Conservation (phyloP, 2,888 invertebrate genomes). For the Tipula confusa region DNA sequence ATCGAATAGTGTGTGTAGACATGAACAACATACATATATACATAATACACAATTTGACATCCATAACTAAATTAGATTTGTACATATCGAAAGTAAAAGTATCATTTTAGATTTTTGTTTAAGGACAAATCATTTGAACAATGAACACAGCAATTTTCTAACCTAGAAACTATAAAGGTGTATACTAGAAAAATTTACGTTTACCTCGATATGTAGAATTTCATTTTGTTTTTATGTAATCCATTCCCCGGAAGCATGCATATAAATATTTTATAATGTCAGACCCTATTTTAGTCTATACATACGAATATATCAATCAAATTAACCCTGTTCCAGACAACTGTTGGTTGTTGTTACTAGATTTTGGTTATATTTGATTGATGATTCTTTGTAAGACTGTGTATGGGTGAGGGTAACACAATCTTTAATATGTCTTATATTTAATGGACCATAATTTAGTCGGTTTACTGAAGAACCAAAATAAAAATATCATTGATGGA, state of each 20-base stretch:
- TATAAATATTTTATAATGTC: neutral
- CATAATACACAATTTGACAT: neutral
- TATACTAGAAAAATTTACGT: neutral
- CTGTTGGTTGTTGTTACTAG: neutral
- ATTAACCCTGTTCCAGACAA: neutral
- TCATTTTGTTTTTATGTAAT: no score
- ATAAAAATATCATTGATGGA: neutral
- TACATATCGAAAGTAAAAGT: neutral
- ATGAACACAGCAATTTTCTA: constrained; percentile 3
- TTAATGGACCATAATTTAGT: neutral
- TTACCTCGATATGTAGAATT: neutral
- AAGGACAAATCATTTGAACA: constrained; percentile 16
- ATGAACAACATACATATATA: neutral
- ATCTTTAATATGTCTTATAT: neutral
- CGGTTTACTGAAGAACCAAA: neutral
- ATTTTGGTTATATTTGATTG: neutral
- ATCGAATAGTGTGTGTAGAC: neutral
- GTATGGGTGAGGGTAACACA: neutral
- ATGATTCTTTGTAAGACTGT: neutral
- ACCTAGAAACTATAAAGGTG: neutral
- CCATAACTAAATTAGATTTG: neutral
- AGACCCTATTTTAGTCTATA: neutral
- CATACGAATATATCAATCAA: neutral
- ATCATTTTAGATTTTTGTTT: neutral
- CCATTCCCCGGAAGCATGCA: neutral